phyloP scores from a whole-genome alignment of 2,113 vertebrate species.

The Talpa occidentalis region DNA sequence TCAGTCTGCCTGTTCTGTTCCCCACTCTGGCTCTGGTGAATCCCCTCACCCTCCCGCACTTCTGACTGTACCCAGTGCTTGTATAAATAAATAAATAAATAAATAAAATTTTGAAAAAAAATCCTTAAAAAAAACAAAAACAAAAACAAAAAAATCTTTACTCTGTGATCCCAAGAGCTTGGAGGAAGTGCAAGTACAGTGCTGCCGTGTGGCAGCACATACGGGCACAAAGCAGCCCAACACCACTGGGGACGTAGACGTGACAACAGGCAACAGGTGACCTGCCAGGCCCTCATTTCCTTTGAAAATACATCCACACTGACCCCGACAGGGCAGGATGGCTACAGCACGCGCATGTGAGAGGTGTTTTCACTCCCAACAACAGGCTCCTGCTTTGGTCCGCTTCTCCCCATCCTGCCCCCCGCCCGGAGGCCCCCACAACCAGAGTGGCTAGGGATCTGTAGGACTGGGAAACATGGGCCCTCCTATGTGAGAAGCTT shows the following conservation, averaged over 20 bases:
- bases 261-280: accelerated
- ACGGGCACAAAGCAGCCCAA: neutral
- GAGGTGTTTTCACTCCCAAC: neutral
- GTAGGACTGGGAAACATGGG: accelerated
- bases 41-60: too few species aligned
- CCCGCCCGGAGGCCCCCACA: too few species aligned
- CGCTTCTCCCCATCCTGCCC: neutral
- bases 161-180: neutral
- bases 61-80: too few species aligned
- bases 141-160: neutral
- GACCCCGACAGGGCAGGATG: neutral
- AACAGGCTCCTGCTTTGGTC: neutral
- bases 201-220: accelerated
- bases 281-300: neutral
- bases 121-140: too few species aligned
- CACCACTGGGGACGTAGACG: too few species aligned
- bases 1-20: too few species aligned
- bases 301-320: neutral
- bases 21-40: too few species aligned
- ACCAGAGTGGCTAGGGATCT: neutral
- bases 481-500: neutral
- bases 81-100: too few species aligned
- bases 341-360: neutral
- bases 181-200: neutral
- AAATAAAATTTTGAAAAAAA: too few species aligned